Conservation (phyloP, 2,797 vertebrate genomes). For the Peromyscus nudipes region DNA sequence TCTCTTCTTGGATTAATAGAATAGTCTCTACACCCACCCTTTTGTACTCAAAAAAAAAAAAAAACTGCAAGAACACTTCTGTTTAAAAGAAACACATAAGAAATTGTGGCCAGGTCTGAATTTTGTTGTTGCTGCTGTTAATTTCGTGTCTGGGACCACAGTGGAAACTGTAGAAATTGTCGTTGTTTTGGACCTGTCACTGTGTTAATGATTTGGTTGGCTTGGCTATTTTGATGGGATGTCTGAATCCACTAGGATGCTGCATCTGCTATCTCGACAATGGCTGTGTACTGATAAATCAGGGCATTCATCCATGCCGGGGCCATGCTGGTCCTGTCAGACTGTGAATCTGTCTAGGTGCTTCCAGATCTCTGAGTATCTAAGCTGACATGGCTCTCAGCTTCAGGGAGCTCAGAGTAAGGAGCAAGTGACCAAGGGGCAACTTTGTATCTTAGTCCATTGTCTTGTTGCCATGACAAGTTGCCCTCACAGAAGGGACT, state of each 20-base stretch:
- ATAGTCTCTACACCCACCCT: rapidly evolving
- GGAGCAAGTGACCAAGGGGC: too few species aligned
- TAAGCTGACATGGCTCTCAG: not conserved
- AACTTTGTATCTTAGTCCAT: not conserved
- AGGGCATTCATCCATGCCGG: not conserved
- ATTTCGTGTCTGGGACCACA: not conserved
- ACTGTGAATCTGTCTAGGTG: too few species aligned
- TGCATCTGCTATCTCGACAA: not conserved
- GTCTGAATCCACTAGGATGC: not conserved
- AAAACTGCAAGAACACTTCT: not conserved
- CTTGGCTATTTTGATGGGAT: not conserved
- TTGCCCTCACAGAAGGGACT: not conserved
- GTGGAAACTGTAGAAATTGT: not conserved
- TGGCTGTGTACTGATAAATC: rapidly evolving
- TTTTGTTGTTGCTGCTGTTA: not conserved
- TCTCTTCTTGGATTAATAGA: not conserved
- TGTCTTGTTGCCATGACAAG: not conserved
- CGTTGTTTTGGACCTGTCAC: not conserved
- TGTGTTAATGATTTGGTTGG: rapidly evolving
- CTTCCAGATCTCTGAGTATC: not conserved
- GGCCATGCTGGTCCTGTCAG: rapidly evolving
- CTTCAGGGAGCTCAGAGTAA: not conserved
- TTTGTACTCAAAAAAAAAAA: not conserved
- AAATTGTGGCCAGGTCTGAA: not conserved
- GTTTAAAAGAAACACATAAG: not conserved